Evolutionary conservation across 2,797 vertebrate species (phyloP).

Genomic region (Clarias fuscus): DNA sequence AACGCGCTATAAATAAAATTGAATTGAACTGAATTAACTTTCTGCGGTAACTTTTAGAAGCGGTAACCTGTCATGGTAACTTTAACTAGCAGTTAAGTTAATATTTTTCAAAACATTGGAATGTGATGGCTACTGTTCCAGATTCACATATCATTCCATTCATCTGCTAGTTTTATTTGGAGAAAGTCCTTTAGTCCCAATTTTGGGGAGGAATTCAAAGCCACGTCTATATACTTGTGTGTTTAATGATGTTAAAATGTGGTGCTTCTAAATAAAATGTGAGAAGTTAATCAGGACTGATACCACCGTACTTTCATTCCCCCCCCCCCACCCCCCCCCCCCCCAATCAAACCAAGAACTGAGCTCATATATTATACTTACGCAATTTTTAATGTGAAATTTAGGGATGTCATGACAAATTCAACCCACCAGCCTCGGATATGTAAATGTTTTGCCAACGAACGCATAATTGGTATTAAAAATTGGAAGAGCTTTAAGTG

Average conservation of each 20-base stretch:
- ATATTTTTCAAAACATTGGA: neutral
- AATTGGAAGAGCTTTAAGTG: no score
- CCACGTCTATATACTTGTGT: neutral
- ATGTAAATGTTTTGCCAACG: no score
- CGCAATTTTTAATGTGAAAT: neutral
- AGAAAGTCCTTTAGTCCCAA: neutral
- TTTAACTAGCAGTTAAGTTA: neutral
- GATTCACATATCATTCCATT: neutral
- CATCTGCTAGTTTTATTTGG: neutral
- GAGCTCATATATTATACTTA: neutral
- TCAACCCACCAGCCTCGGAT: no score
- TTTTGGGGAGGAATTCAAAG: neutral
- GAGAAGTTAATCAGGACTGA: neutral
- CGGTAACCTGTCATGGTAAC: neutral
- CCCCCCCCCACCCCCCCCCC: no score
- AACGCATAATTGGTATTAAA: no score
- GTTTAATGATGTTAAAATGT: neutral
- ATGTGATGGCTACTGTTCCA: neutral
- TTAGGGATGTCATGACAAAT: neutral
- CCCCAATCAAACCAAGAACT: no score
- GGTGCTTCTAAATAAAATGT: neutral
- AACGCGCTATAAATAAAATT: no score
- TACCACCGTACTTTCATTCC: neutral
- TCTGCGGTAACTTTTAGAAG: neutral
- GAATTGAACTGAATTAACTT: no score